Evolutionary conservation across 2,888 invertebrate species (phyloP), one percentile per base, ranked within the genome.

Genomic region (Chironomus riparius): DNA sequence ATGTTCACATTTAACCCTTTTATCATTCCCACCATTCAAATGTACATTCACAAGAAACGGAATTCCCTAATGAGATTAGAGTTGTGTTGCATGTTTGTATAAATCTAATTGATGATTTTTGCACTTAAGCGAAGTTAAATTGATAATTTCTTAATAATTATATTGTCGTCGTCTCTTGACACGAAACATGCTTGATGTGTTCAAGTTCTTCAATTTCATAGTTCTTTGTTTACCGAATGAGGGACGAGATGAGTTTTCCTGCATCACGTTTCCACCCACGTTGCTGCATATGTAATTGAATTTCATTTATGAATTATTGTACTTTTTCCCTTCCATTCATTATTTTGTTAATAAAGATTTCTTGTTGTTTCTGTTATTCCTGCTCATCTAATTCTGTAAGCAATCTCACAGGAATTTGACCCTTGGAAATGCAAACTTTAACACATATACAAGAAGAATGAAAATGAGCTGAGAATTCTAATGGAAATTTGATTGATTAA

Each of bases 401-500:
- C 15, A 56, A 56, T 56, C 56, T 56, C 56, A 15, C 15, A 56
- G 56, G 56, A 56, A 56, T 56, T 56, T 56, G 56, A 56, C 56
- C 56, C 56, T 56, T 18, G 6, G 7, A 38, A 56, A 18, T 56
- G 56, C 56, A 38, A 38, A 38, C 38, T 38, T 38, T 10, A 38
- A 61, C 15, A 61, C 28, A 70, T 38, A 15, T 24, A 47, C 13
- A n/a, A 15, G 15, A 12, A n/a, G 2, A 47, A 18, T 13, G 28
- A 18, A 69, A 21, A 47, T 18, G 69, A 15, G 47, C 6, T 12
- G 10, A 38, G 38, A 38, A 38, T 56, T 56, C 47, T 68, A 76
- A 76, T 76, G 71, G 82, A 83, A 83, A 83, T 82, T 81, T 82
- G 83, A 85, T 85, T 86, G 86, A 86, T 86, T 86, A 86, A 86